Percentiles rank a stretch among this genome's conserved stretches.
phyloP scores from a whole-genome alignment of 2,113 vertebrate genomes.

The Murina feae region DNA sequence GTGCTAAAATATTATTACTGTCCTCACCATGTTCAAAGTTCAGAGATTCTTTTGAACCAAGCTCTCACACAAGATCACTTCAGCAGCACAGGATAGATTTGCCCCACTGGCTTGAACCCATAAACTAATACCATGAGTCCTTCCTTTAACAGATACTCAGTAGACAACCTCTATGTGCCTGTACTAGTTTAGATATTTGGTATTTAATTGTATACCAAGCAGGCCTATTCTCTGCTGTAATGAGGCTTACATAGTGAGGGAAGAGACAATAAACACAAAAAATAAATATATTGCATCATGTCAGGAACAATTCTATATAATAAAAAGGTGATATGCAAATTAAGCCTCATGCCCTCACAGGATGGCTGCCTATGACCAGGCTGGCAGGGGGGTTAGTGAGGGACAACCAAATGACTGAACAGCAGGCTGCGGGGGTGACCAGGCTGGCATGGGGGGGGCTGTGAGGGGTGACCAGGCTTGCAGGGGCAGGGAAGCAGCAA shows the following conservation, averaged over 20 bases:
- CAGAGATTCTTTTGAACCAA: neutral
- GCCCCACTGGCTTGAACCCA: neutral
- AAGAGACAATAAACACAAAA: neutral
- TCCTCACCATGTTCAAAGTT: neutral
- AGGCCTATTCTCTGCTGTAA: neutral
- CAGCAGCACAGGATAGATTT: neutral
- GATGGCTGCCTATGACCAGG: too few relatives aligned
- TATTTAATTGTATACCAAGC: neutral
- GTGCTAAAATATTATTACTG: neutral
- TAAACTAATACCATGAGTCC: neutral
- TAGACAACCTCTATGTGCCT: neutral
- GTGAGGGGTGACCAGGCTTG: too few relatives aligned
- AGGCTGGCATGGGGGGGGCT: too few relatives aligned
- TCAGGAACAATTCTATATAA: neutral
- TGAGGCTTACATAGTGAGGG: neutral
- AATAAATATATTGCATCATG: neutral
- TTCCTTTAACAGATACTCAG: neutral
- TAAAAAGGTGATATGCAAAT: too few relatives aligned
- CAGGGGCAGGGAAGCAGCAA: too few relatives aligned
- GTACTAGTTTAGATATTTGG: neutral
- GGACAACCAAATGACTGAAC: too few relatives aligned
- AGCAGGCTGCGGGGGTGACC: too few relatives aligned
- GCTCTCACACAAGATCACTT: neutral
- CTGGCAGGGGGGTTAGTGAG: too few relatives aligned
- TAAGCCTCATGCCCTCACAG: too few relatives aligned